Base-by-base conservation (phyloP, 2,888 invertebrate species). In the Parnassius smintheus region DNA sequence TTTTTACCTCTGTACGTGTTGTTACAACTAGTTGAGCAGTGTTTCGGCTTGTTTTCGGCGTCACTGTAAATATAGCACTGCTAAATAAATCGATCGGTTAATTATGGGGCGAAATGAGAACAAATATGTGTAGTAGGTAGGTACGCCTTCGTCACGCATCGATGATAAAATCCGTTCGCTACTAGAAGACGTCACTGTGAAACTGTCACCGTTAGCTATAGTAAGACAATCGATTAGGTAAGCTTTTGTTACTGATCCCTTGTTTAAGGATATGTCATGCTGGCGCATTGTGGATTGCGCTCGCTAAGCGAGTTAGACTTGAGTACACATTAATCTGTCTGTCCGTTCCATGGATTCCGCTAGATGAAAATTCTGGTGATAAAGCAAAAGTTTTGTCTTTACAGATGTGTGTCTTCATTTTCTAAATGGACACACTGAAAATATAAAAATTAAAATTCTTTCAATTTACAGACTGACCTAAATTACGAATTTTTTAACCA, bases 181-280 rank as follows among this genome's bases (percentile, higher is more conserved):
- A 45, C 35, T 45, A 25, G 55, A 50, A 61, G 35, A 46, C 9
- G 18, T 22, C n/a, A 25, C 9, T 52, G 45, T 18, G 35, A 55
- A 55, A 45, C 25, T 46, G 61, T 61, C 13, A 53, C 45, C 10
- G 41, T 52, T 8, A 35, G 45, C 25, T 18, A 18, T 18, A 22
- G 2, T n/a, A 50, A 55, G 49, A 41, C 18, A 22, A 56, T 59
- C 54, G 18, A 56, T 63, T 56, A 63, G 46, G 51, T 59, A 51
- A 59, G 51, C 51, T 2, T 18, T 55, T 35, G 54, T 13, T n/a
- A 51, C 13, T 53, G 54, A 54, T 59, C 45, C 7, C 54, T 22
- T 18, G 55, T 2, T 49, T n/a, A 55, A 51, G 41, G 41, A 51
- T 10, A 59, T 18, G 11, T 50, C 45, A 59, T 35, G 51, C 56